Percentiles rank a stretch among this genome's conserved stretches.
Evolutionary conservation across 2,797 vertebrate genomes (phyloP).

Genomic region (Hypotaenidia philippensis): DNA sequence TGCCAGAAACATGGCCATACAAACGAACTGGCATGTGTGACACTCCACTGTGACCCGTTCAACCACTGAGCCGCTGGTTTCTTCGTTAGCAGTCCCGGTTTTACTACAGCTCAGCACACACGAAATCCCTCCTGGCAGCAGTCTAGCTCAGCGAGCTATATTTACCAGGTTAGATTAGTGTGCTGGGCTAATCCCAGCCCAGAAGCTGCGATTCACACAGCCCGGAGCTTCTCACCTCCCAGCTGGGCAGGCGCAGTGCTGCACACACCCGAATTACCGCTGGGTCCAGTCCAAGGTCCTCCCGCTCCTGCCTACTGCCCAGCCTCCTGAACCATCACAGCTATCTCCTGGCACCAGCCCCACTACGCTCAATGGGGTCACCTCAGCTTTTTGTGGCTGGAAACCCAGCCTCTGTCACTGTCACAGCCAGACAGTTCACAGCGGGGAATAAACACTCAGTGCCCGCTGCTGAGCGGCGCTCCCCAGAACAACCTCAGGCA

Average conservation of each 20-base stretch:
- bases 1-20: neutral
- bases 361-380: neutral
- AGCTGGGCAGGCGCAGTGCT: rapidly evolving
- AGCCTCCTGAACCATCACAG: neutral
- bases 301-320: neutral
- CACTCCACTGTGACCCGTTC: rapidly evolving
- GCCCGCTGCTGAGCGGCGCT: neutral
- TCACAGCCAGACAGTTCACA: neutral
- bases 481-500: neutral
- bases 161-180: neutral
- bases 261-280: neutral
- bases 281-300: neutral
- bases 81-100: neutral
- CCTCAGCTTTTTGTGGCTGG: neutral
- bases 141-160: neutral
- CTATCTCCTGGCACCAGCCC: conserved; percentile 43
- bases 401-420: neutral
- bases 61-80: rapidly evolving
- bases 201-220: neutral
- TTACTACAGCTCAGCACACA: neutral
- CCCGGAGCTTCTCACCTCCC: neutral
- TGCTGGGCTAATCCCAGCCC: neutral
- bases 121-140: neutral
- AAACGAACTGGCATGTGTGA: rapidly evolving
- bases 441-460: neutral